Base-by-base conservation (phyloP, 2,888 invertebrate species). In the Phyllotreta striolata region DNA sequence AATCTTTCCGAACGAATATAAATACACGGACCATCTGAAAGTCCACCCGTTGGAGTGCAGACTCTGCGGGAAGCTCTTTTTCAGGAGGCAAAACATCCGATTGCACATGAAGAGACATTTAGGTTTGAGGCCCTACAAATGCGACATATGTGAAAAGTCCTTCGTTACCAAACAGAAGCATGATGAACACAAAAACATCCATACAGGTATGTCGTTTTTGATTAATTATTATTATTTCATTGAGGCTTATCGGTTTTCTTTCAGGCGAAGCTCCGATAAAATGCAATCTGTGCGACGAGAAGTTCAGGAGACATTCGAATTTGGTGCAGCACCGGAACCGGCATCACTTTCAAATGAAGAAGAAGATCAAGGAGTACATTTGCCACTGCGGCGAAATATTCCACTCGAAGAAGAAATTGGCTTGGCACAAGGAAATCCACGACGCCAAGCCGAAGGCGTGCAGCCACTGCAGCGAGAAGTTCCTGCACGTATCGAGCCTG, bases 361-460 rank as follows among this genome's bases (percentile, higher is more conserved):
- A 87, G 66, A 90, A 89, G 73, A 83, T 86, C 13, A 89, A 88
- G 60, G 81, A 82, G 68, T 81, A 78, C 64, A 77, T 81, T 40
- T 82, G 81, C 69, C 75, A 72, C 54, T 93, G 93, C 81, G 93
- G 93, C 43, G 90, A 90, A 71, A 88, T 93, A 63, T 88, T 92
- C 81, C 92, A 91, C 76, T 91, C 93, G 56, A 90, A 90, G 77
- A 92, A 92, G 72, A 93, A 93, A 80, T 86, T 93, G 70, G 87
- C 87, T 3, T 93, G 93, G 92, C 95, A 95, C 83, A 88, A 89
- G 76, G 94, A 94, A 82, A 76, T 90, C 3, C 95, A 95, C 82
- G 92, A 91, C 66, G 84, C 87, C 35, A 88, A 89, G 77, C 93
- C 94, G 38, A 92, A 93, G 80, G 89, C 92, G 49, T 95, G 95